These are phyloP conservation scores for Pao palembangensis DNA, from an alignment of 2,113 vertebrate genomes.

Conservation along the genomic window DNA sequence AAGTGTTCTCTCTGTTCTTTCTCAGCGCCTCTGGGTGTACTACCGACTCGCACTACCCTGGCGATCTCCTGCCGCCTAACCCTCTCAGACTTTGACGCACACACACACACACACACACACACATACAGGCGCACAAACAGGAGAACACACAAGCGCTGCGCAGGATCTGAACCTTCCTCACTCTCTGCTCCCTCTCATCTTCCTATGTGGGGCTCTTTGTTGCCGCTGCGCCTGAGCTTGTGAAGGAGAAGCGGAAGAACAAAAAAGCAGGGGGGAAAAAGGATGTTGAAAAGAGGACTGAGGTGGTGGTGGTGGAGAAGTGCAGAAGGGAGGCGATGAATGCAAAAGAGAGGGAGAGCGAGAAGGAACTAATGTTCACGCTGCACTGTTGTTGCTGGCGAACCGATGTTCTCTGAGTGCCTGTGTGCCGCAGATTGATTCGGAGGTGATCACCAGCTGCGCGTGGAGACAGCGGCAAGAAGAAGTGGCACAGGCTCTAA, in stretches of 20 bases:
- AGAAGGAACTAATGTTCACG: conserved; percentile 52
- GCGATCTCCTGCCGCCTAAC: conserved; percentile 71
- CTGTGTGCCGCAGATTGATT: conserved; percentile 58
- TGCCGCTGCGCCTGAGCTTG: conserved; percentile 59
- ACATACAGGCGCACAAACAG: conserved; percentile 48
- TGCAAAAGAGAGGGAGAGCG: conserved; percentile 26
- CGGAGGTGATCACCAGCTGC: conserved; percentile 72
- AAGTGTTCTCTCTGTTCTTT: conserved; percentile 75
- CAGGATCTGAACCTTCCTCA: conserved; percentile 67
- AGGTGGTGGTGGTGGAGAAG: conserved; percentile 43
- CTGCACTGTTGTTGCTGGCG: conserved; percentile 53
- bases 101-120: conserved; percentile 54
- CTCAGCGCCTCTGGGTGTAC: conserved; percentile 66
- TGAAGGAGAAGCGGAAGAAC: conserved; percentile 62
- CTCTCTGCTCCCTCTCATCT: conserved; percentile 70
- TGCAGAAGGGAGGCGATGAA: conserved; percentile 53
- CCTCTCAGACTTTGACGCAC: conserved; percentile 53
- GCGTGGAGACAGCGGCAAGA: conserved; percentile 62
- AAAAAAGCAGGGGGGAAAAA: conserved; percentile 54
- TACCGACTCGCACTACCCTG: conserved; percentile 71
- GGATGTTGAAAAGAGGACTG: conserved; percentile 54
- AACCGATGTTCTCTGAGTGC: conserved; percentile 26
- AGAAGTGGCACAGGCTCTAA: conserved; percentile 74
- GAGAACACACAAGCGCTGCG: conserved; percentile 52
- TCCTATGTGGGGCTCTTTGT: conserved; percentile 75